phyloP scores from a whole-genome alignment of 2,888 invertebrate species.

The Microdon myrmicae region DNA sequence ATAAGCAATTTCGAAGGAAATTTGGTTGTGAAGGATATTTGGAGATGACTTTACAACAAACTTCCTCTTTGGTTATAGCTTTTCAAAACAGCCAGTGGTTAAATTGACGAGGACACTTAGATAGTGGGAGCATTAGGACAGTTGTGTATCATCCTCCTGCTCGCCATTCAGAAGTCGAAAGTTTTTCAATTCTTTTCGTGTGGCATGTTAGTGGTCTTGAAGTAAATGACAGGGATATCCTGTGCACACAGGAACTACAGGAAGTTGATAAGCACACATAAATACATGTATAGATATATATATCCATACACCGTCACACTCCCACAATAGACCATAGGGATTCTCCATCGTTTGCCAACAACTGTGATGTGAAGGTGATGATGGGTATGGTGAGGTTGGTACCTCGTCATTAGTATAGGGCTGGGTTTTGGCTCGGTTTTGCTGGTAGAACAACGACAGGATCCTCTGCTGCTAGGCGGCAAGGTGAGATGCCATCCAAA shows the following conservation, averaged over 20 bases:
- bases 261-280: too few relatives aligned
- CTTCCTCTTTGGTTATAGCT: slow-evolving; percentile 44
- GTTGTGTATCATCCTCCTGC: neutral
- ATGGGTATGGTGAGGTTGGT: neutral
- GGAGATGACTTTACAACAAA: slow-evolving; percentile 45
- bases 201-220: slow-evolving; percentile 26
- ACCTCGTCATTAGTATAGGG: too few relatives aligned
- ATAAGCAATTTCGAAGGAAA: slow-evolving; percentile 39
- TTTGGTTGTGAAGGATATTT: slow-evolving; percentile 22
- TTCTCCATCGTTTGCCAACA: neutral
- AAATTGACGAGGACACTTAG: slow-evolving; percentile 47
- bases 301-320: neutral
- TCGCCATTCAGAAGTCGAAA: slow-evolving; percentile 42
- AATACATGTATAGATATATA: slow-evolving; percentile 17
- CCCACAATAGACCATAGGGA: neutral
- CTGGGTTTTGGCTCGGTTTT: too few relatives aligned
- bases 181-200: slow-evolving; percentile 45
- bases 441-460: neutral
- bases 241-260: slow-evolving; percentile 31
- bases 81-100: slow-evolving; percentile 38
- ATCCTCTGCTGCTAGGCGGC: slow-evolving; percentile 37
- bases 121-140: slow-evolving; percentile 30
- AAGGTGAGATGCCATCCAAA: slow-evolving; percentile 55
- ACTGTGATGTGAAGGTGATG: neutral
- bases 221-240: slow-evolving; percentile 46